These are phyloP conservation scores for Ericerus pela DNA, from an alignment of 1,140 invertebrate genomes.

Conservation along the genomic window DNA sequence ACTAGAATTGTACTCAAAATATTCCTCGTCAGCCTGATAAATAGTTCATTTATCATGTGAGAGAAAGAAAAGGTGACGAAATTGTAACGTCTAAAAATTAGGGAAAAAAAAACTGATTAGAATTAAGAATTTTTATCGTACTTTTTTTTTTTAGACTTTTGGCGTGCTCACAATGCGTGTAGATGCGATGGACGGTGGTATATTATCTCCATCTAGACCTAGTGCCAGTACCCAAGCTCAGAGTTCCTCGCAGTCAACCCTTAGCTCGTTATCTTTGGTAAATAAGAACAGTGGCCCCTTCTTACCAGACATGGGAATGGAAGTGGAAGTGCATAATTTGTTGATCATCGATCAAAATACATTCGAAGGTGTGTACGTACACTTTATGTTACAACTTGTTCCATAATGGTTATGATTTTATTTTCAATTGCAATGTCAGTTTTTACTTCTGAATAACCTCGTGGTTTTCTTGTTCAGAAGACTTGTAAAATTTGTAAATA, in stretches of 20 bases:
- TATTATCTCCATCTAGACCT: conserved; percentile 47
- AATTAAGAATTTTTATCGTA: neutral
- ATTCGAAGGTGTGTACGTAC: conserved; percentile 57
- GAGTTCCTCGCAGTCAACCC: conserved; percentile 35
- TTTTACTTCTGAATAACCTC: too few relatives aligned
- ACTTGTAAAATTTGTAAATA: too few relatives aligned
- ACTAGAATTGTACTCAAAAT: too few relatives aligned
- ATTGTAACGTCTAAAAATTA: too few relatives aligned
- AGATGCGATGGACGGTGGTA: conserved; percentile 61
- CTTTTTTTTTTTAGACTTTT: conserved; percentile 52
- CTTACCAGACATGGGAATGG: conserved; percentile 50
- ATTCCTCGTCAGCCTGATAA: too few relatives aligned
- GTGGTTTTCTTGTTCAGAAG: too few relatives aligned
- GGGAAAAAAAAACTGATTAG: neutral
- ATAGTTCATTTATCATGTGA: too few relatives aligned
- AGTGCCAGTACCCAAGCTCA: conserved; percentile 64
- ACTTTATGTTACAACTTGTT: neutral
- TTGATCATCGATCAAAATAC: conserved; percentile 92
- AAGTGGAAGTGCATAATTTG: conserved; percentile 84
- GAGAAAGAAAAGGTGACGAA: too few relatives aligned
- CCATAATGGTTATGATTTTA: too few relatives aligned
- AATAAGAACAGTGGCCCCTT: conserved; percentile 29
- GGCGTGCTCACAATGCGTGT: conserved; percentile 80
- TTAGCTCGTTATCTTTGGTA: conserved; percentile 30
- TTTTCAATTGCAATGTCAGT: too few relatives aligned